These are phyloP conservation scores for Papilio gigon DNA, from an alignment of 2,888 invertebrate species.

Conservation along the genomic window DNA sequence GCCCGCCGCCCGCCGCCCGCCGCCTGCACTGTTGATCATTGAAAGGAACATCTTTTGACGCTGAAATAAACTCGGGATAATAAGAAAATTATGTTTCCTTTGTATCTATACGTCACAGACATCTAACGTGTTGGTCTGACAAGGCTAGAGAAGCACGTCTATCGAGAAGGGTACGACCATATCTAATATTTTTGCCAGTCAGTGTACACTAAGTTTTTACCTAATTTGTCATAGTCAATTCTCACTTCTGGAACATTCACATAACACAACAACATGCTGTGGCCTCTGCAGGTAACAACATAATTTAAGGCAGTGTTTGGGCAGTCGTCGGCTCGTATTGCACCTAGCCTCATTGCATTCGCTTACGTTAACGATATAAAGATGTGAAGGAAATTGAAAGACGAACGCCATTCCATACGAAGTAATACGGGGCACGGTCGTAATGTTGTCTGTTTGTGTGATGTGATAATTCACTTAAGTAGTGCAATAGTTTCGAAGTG, in stretches of 20 bases:
- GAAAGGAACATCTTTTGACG: not conserved
- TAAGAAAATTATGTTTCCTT: not conserved
- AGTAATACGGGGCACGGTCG: not conserved
- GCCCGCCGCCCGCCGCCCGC: not conserved
- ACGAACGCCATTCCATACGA: not conserved
- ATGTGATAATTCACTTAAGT: not conserved
- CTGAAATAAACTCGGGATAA: not conserved
- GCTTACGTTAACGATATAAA: not conserved
- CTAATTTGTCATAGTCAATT: too few species aligned
- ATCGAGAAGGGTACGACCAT: too few species aligned
- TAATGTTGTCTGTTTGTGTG: not conserved
- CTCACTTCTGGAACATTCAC: too few species aligned
- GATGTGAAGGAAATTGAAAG: not conserved
- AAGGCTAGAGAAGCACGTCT: too few species aligned
- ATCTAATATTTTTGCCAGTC: too few species aligned
- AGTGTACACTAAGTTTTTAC: too few species aligned
- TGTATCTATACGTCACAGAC: too few species aligned
- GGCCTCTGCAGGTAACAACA: too few species aligned
- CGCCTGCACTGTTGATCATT: not conserved
- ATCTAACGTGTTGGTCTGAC: too few species aligned
- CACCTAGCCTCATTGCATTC: not conserved
- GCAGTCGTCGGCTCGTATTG: too few species aligned
- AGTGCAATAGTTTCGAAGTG: not conserved
- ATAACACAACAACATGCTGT: too few species aligned
- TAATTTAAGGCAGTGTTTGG: too few species aligned